Evolutionary conservation across 2,888 invertebrate genomes (phyloP).

Genomic region (Hirtodrosophila cameraria): DNA sequence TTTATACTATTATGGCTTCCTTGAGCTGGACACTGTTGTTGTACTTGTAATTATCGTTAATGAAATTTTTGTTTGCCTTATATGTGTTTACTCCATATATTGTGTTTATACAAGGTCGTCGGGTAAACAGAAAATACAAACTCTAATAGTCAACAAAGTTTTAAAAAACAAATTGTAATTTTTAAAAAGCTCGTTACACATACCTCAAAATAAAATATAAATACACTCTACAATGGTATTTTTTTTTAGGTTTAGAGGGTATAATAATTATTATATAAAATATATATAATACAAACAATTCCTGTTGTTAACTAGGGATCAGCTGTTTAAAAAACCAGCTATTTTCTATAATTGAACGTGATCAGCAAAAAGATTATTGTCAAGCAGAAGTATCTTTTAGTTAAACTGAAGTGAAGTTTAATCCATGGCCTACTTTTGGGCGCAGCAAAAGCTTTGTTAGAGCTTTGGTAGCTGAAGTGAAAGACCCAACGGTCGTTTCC

Average conservation of each 20-base stretch:
- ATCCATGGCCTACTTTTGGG: constrained; percentile 37
- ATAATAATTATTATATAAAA: no score
- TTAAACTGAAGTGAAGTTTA: neutral
- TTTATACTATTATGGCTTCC: constrained; percentile 55
- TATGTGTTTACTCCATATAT: neutral
- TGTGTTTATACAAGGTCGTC: constrained; percentile 4
- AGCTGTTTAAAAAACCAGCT: no score
- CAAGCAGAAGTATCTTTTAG: neutral
- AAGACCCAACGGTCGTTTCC: neutral
- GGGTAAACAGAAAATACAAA: neutral
- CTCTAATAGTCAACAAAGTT: neutral
- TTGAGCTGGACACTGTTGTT: constrained; percentile 1
- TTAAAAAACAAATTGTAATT: neutral
- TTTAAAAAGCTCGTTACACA: no score
- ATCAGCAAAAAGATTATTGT: no score
- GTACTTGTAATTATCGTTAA: constrained; percentile 22
- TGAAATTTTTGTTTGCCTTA: constrained; percentile 19
- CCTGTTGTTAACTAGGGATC: no score
- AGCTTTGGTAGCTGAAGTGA: constrained; percentile 17
- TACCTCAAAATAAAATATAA: no score
- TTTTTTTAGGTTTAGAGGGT: no score
- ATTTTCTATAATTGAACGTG: no score
- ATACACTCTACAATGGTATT: no score
- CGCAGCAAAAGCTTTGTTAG: constrained; percentile 3
- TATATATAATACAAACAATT: no score